Base-by-base conservation (phyloP, 2,888 invertebrate genomes). In the Dendrolimus pini region DNA sequence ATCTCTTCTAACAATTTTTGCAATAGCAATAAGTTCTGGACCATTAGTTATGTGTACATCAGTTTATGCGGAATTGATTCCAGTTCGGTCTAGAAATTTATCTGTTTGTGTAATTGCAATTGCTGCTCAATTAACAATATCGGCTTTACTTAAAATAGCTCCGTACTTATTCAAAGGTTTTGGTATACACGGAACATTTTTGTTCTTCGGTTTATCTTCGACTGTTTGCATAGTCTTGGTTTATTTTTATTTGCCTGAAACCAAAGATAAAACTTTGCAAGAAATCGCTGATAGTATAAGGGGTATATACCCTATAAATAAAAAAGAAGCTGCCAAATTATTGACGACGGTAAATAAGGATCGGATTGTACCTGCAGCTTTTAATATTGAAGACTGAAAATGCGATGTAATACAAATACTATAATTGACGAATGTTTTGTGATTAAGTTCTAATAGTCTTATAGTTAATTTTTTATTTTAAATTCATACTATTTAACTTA, bases 181-280 rank as follows among this genome's bases (percentile, higher is more conserved):
- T 18, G 70, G 64, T 7, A 41, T 72, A 7, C 71, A 78, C 9
- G 77, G 75, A 6, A 54, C 65, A 0, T 79, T 74, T 58, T 54
- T 78, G 0, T 62, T 62, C 9, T 78, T 71, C 55, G 77, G 66
- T 1, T 42, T 73, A 18, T 30, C 54, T 7, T 62, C 68, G 6
- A 52, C 63, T 0, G 10, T 68, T 1, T 56, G 53, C 41, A 57
- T 71, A 10, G 10, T 66, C 6, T 7, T 76, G 3, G 56, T 77
- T 41, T 75, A 71, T 47, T 71, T 62, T 57, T 74, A 74, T 62
- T 60, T 80, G 14, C 80, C 80, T 1, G 80, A 80, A 65, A 80
- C 77, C 6, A 82, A 80, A 65, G 71, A 78, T 57, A 78, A 74
- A 56, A 79, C 80, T 1, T 59, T 78, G 9, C 66, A 75, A 59